A percentile compares a stretch with the other conserved stretches of the same genome.
phyloP scores from a whole-genome alignment of 1,140 invertebrate species.

The Trachelipus rathkii region DNA sequence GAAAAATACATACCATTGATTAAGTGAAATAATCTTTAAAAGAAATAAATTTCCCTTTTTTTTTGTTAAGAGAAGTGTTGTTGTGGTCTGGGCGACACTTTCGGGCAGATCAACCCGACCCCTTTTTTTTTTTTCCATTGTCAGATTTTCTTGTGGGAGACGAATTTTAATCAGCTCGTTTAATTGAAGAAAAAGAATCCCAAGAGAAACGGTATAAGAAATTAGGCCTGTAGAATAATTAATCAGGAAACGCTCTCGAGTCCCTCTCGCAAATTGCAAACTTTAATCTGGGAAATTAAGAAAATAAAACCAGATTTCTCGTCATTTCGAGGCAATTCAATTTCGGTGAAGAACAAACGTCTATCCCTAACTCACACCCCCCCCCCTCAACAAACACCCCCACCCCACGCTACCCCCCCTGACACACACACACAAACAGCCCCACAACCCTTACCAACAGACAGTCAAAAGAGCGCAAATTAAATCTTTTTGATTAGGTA shows the following conservation, averaged over 20 bases:
- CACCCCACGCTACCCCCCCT: no score
- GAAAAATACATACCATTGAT: not conserved
- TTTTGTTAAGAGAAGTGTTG: not conserved
- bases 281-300: slow-evolving; percentile 6
- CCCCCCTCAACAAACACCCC: no score
- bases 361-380: no score
- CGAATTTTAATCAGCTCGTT: not conserved
- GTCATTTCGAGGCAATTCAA: slow-evolving; percentile 10
- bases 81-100: not conserved
- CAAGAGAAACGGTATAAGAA: slow-evolving; percentile 2
- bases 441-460: no score
- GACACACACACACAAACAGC: no score
- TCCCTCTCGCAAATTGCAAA: slow-evolving; percentile 9
- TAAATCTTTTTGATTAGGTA: no score
- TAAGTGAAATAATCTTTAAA: not conserved
- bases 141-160: not conserved
- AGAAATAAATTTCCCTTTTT: not conserved
- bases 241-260: not conserved
- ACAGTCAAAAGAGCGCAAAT: no score
- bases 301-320: slow-evolving; percentile 8
- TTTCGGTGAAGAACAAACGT: not conserved
- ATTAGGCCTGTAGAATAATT: slow-evolving; percentile 4
- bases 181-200: slow-evolving; percentile 13
- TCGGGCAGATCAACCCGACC: not conserved
- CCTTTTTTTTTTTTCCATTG: not conserved